Percentiles rank a stretch among this genome's conserved stretches.
phyloP scores from a whole-genome alignment of 2,888 invertebrate genomes.

The Temnothorax unifasciatus region DNA sequence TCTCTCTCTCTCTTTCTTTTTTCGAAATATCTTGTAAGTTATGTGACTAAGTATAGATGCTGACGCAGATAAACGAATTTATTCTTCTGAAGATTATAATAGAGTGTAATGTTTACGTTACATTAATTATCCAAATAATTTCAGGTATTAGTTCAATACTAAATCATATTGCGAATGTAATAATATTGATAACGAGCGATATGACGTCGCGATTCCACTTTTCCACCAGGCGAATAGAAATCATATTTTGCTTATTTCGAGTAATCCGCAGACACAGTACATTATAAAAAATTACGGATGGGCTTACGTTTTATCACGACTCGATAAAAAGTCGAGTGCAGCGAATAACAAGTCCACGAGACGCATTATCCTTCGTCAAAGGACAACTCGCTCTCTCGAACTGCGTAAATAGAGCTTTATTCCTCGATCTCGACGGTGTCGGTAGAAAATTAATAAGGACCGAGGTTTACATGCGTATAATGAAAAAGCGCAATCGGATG shows the following conservation, averaged over 20 bases:
- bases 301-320: neutral
- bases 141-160: neutral
- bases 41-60: neutral
- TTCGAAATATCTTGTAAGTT: neutral
- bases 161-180: neutral
- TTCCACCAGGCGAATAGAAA: neutral
- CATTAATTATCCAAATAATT: neutral
- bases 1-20: neutral
- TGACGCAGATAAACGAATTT: neutral
- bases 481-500: neutral
- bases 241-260: neutral
- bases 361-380: conserved; percentile 16
- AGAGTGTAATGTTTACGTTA: neutral
- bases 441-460: neutral
- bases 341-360: conserved; percentile 6
- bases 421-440: neutral
- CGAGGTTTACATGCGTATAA: too few relatives aligned
- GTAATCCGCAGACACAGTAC: neutral
- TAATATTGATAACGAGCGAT: neutral
- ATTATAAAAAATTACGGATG: conserved; percentile 8
- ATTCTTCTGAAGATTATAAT: neutral
- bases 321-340: neutral
- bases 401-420: neutral
- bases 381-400: neutral
- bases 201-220: neutral